phyloP scores from a whole-genome alignment of 1,140 invertebrate genomes.

The Ips nitidus region DNA sequence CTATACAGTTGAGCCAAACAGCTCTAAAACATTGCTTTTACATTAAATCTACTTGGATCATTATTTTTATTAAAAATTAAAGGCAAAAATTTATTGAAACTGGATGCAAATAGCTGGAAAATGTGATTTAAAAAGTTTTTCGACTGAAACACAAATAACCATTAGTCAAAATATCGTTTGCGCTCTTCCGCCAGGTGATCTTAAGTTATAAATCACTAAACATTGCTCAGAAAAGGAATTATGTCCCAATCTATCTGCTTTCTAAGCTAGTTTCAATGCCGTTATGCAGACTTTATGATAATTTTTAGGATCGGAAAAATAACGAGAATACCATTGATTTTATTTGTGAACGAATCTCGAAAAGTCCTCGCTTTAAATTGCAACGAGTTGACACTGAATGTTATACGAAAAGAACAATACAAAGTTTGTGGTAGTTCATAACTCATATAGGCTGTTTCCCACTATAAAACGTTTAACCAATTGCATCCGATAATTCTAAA shows the following conservation, averaged over 20 bases:
- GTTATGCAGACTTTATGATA: conserved; percentile 7
- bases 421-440: neutral
- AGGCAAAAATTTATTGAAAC: neutral
- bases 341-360: neutral
- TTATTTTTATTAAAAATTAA: too few species aligned
- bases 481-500: neutral
- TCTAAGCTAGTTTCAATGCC: conserved; percentile 5
- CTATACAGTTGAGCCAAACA: too few species aligned
- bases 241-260: neutral
- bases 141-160: neutral
- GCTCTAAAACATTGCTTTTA: too few species aligned
- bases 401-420: neutral
- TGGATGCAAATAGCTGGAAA: neutral
- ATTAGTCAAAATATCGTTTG: neutral
- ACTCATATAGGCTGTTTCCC: neutral
- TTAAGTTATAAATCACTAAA: conserved; percentile 8
- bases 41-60: too few species aligned
- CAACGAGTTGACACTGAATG: neutral
- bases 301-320: neutral
- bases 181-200: conserved; percentile 5
- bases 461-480: conserved; percentile 1
- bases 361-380: neutral
- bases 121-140: neutral
- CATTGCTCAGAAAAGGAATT: neutral
- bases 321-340: neutral